Evolutionary conservation across 2,888 invertebrate species (phyloP).

Genomic region (Macrophya annulata): DNA sequence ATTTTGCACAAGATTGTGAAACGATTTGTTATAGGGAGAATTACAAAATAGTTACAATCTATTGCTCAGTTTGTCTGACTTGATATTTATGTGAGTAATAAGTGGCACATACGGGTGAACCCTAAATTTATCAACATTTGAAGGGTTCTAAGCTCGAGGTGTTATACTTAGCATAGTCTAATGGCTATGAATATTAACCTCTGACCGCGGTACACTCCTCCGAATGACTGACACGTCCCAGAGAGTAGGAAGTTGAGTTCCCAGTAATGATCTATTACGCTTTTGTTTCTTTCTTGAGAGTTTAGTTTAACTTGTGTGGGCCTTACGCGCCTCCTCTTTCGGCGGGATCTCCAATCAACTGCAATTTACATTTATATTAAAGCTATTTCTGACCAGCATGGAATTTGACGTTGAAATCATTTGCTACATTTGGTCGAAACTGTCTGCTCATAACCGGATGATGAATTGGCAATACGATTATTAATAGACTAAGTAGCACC

Average conservation of each 20-base stretch:
- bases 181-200: conserved; percentile 55
- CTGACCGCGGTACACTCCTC: conserved; percentile 29
- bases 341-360: conserved; percentile 36
- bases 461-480: background rate
- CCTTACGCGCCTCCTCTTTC: conserved; percentile 32
- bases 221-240: conserved; percentile 52
- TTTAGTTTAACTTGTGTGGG: conserved; percentile 41
- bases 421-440: background rate
- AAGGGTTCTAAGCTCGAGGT: conserved; percentile 42
- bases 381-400: conserved; percentile 9
- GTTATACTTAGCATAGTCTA: conserved; percentile 55
- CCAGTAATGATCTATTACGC: conserved; percentile 53
- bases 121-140: conserved; percentile 50
- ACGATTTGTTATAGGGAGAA: background rate
- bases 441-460: background rate
- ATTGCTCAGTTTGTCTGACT: background rate
- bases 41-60: background rate
- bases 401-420: background rate
- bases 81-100: conserved; percentile 18
- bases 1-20: background rate
- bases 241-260: conserved; percentile 48
- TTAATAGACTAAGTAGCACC: background rate
- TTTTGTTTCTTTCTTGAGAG: conserved; percentile 46
- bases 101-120: conserved; percentile 34
- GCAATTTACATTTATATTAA: conserved; percentile 54